These are phyloP conservation scores for Leptopilina boulardi DNA, from an alignment of 1,140 invertebrate genomes.

Conservation along the genomic window DNA sequence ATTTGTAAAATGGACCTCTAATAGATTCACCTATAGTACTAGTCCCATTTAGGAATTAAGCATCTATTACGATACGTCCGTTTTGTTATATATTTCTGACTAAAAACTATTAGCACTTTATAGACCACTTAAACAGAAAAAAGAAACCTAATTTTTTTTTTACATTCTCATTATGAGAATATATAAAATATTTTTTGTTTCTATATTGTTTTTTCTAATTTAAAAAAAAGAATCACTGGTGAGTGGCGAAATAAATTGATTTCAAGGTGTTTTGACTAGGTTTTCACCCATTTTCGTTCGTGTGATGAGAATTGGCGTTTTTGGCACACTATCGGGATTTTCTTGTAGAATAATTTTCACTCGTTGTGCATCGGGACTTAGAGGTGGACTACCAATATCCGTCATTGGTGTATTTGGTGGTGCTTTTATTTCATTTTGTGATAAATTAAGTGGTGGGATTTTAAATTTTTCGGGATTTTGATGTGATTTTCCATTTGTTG, in stretches of 20 bases:
- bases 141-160: neutral
- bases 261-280: constrained; percentile 72
- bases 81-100: neutral
- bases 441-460: neutral
- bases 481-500: constrained; percentile 51
- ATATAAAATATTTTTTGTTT: too few species aligned
- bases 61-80: constrained; percentile 4
- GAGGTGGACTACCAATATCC: constrained; percentile 47
- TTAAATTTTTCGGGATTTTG: neutral
- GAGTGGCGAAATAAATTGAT: neutral
- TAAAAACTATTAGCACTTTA: neutral
- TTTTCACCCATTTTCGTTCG: constrained; percentile 69
- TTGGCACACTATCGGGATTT: constrained; percentile 73
- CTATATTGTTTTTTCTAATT: too few species aligned
- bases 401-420: constrained; percentile 36
- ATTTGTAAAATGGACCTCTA: constrained; percentile 9
- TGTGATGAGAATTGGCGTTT: constrained; percentile 73
- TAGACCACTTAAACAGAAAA: neutral
- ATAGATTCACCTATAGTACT: constrained; percentile 13
- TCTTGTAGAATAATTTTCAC: constrained; percentile 74
- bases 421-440: constrained; percentile 34
- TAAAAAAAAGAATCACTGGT: neutral
- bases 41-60: constrained; percentile 8
- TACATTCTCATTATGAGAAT: too few species aligned
- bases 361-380: constrained; percentile 70